Evolutionary conservation across 2,113 vertebrate species (phyloP), one percentile per base, ranked within the genome.

Genomic region (Phalacrocorax brasilianus): DNA sequence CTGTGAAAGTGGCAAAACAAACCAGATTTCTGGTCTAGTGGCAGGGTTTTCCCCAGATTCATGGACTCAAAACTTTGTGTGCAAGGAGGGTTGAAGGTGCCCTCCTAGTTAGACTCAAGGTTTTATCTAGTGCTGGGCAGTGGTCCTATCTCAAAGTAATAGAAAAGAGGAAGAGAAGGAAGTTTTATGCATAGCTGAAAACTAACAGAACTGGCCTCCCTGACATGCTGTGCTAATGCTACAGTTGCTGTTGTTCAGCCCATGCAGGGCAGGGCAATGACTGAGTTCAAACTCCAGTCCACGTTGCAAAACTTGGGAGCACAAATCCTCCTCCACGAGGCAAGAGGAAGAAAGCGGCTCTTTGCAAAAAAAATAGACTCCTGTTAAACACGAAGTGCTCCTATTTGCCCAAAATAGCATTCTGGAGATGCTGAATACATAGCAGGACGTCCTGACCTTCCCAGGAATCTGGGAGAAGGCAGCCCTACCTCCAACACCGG

Each of bases 371-470:
- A 59, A 5, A 86, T 74, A n/a, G 53, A 85, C 87, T 23, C 13
- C 20, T 76, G 19, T 53, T 45, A 58, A 59, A 67, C n/a, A 71
- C 2, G 0, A 3, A 91, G 42, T 6, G 4, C 14, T 80, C 33
- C 65, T 62, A 5, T 59, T 71, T 81, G 47, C 42, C 52, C 24
- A 47, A 32, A 89, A 84, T 0, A 89, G 52, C 0, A 2, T 45
- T 91, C 61, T 78, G 66, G 56, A 95, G 65, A 59, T 45, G 49
- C 68, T 77, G 56, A 91, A 89, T 13, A 47, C n/a, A 53, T 0
- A 84, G 32, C 61, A 78, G 91, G 84, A 91, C 44, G 0, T 62
- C 65, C 73, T 89, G 91, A 96, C 86, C 84, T 81, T 78, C n/a
- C 21, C 28, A 87, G 56, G 93, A 93, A 92, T 85, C 52, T 35